These are phyloP conservation scores for Epinotia nisella DNA, from an alignment of 2,888 invertebrate species.

Conservation along the genomic window DNA sequence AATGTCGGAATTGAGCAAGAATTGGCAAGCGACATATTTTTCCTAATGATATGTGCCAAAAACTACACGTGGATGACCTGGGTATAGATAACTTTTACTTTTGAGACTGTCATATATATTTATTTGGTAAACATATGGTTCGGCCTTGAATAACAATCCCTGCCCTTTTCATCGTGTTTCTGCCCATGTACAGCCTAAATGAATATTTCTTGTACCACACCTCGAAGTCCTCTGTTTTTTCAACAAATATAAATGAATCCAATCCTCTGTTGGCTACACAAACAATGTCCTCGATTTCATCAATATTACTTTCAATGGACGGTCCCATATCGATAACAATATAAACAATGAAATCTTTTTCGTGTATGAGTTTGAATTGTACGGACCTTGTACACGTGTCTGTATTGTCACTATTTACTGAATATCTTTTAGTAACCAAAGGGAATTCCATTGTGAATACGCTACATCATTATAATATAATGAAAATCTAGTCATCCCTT, in stretches of 20 bases:
- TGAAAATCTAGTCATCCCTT: neutral
- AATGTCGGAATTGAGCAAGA: constrained; percentile 70
- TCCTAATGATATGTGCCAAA: constrained; percentile 70
- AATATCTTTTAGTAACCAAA: neutral
- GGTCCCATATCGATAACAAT: constrained; percentile 22
- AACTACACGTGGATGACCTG: constrained; percentile 74
- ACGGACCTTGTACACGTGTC: neutral
- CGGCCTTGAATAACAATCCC: neutral
- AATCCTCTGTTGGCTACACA: constrained; percentile 29
- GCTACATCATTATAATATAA: neutral
- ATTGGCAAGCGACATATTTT: constrained; percentile 75
- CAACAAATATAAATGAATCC: constrained; percentile 31
- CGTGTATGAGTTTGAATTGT: neutral
- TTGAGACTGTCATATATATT: constrained; percentile 5
- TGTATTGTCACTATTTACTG: neutral
- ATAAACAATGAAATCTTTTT: constrained; percentile 13
- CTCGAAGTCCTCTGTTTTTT: constrained; percentile 19
- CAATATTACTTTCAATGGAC: constrained; percentile 14
- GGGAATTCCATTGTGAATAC: neutral
- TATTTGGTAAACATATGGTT: neutral
- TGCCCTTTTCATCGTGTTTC: neutral
- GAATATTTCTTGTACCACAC: constrained; percentile 18
- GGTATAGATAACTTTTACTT: constrained; percentile 52
- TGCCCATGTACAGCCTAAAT: constrained; percentile 10
- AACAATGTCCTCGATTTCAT: constrained; percentile 38